A percentile compares a stretch with the other conserved stretches of the same genome.
Evolutionary conservation across 35 echinoderm and acorn worm genomes (phyloP).

Genomic region (Patiria miniata): DNA sequence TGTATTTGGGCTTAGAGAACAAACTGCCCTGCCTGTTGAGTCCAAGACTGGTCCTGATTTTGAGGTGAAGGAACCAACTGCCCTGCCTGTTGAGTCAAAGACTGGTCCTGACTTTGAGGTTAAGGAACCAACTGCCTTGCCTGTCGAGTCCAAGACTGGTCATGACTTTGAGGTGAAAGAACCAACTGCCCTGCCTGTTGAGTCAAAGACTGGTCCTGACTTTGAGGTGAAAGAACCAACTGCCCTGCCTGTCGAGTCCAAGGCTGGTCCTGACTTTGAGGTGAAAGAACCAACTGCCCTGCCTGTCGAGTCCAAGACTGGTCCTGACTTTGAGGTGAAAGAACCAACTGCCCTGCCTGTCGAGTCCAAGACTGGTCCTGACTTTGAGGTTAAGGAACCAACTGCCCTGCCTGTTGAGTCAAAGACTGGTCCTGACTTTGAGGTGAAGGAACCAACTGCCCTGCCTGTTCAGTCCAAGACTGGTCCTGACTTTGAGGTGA

Average conservation of each 20-base stretch:
- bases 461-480: background rate
- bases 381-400: background rate
- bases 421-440: background rate
- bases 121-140: background rate
- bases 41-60: background rate
- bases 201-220: background rate
- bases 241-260: background rate
- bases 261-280: background rate
- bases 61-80: background rate
- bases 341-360: background rate
- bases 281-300: background rate
- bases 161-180: background rate
- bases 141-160: background rate
- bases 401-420: background rate
- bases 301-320: background rate
- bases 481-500: background rate
- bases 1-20: background rate
- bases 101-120: constrained; percentile 9
- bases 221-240: background rate
- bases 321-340: background rate
- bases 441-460: background rate
- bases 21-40: background rate
- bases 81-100: background rate
- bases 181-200: background rate
- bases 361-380: background rate